Base-by-base conservation (phyloP, 2,113 vertebrate species). In the Panthera uncia region DNA sequence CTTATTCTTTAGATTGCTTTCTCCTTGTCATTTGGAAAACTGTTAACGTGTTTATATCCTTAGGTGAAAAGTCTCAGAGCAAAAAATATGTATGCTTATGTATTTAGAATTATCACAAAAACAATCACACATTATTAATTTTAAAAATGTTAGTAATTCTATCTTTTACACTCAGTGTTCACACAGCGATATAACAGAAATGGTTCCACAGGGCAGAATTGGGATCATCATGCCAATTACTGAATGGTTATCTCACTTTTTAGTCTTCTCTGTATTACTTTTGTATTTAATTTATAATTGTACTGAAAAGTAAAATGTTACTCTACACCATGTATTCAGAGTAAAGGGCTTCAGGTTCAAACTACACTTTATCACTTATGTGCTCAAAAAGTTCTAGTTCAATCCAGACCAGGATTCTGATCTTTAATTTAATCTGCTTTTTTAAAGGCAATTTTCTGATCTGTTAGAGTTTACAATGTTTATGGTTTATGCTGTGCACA, bases 401-500 rank as follows among this genome's bases (percentile, higher is more conserved):
- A 94, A 97, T 94, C 3, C 11, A 94, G 21, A 94, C 83, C 76
- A 48, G 45, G 89, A 41, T 25, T 98, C 71, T 96, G 16, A 95
- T 83, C 98, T 97, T 73, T 97, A 90, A 96, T 86, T 41, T 96
- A 45, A 5, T 95, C 21, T 15, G 25, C 14, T 16, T 76, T 76
- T 97, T 97, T 97, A 91, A 71, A 97, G 92, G 96, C 36, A 93
- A 96, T 31, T 48, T 61, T 95, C 13, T 94, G 50, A 98, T 48
- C 7, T 97, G 48, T 41, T 97, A 90, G 10, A n/a, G 71, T 97
- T 96, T 97, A 11, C 33, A 38, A 95, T 73, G 45, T 38, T 96
- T 48, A 95, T 4, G 95, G 91, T 96, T 98, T 66, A 90, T 8
- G 29, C 50, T 94, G 15, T 95, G 97, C 93, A 15, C 83, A 1